phyloP scores from a whole-genome alignment of 2,888 invertebrate genomes.

The Tethea ocularis region DNA sequence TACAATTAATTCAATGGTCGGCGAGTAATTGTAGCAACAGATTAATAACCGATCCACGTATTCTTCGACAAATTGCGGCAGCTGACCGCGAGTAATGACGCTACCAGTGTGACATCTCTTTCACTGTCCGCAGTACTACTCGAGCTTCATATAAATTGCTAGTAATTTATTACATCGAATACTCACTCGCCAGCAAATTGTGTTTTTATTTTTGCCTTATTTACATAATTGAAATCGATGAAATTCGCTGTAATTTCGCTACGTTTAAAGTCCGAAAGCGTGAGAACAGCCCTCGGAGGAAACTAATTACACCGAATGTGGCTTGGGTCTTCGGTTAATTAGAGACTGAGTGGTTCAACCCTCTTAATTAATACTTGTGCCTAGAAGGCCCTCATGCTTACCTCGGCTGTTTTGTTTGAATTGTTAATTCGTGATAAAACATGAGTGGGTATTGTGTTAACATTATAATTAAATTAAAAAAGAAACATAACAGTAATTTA shows the following conservation, averaged over 20 bases:
- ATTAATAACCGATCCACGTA: conserved; percentile 78
- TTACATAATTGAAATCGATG: conserved; percentile 69
- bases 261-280: conserved; percentile 67
- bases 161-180: conserved; percentile 26
- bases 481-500: conserved; percentile 35
- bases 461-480: conserved; percentile 59
- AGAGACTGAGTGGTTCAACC: conserved; percentile 79
- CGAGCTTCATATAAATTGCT: conserved; percentile 32
- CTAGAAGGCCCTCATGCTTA: conserved; percentile 71
- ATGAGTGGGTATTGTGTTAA: conserved; percentile 64
- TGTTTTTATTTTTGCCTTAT: conserved; percentile 31
- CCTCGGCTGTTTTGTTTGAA: conserved; percentile 77
- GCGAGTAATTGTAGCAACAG: conserved; percentile 65
- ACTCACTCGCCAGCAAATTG: background rate
- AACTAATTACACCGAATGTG: conserved; percentile 81
- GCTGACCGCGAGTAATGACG: conserved; percentile 51
- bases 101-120: conserved; percentile 51
- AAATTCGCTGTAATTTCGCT: conserved; percentile 63
- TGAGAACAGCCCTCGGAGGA: conserved; percentile 78
- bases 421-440: conserved; percentile 76
- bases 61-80: conserved; percentile 69
- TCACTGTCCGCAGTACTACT: conserved; percentile 30
- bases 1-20: conserved; percentile 68
- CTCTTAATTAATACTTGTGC: conserved; percentile 82
- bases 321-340: conserved; percentile 82